Percentiles rank a stretch among this genome's conserved stretches.
phyloP scores from a whole-genome alignment of 1,140 invertebrate species.

The Paraescarpia echinospica region DNA sequence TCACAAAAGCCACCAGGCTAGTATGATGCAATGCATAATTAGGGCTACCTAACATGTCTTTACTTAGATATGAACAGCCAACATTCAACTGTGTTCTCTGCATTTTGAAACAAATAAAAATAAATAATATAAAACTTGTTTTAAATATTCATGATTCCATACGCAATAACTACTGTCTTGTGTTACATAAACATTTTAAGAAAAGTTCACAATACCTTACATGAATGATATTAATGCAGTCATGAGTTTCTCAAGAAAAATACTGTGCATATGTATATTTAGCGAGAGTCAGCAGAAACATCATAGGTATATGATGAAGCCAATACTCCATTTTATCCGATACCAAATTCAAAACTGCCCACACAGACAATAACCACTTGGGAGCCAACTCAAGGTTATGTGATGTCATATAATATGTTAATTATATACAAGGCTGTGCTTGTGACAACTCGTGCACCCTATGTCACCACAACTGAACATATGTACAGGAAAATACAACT shows the following conservation, averaged over 20 bases:
- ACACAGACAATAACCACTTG: neutral
- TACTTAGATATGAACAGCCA: neutral
- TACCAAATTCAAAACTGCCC: neutral
- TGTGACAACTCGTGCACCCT: neutral
- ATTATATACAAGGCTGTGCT: neutral
- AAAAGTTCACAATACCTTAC: neutral
- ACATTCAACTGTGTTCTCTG: neutral
- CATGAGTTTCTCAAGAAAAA: neutral
- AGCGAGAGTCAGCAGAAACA: neutral
- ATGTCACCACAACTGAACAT: neutral
- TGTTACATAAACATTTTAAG: neutral
- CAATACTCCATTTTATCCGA: neutral
- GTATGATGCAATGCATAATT: neutral
- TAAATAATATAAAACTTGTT: neutral
- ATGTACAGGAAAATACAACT: neutral
- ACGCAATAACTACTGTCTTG: neutral
- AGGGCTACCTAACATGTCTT: neutral
- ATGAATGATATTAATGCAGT: neutral
- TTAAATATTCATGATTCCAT: neutral
- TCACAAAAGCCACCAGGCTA: neutral
- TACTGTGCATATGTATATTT: neutral
- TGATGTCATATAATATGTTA: neutral
- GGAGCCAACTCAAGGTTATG: neutral
- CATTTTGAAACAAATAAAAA: neutral
- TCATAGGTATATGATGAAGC: too few relatives aligned